Evolutionary conservation across 23 tunicate genomes (phyloP), one percentile per base, ranked within the genome.

Genomic region (Clavelina lepadiformis): DNA sequence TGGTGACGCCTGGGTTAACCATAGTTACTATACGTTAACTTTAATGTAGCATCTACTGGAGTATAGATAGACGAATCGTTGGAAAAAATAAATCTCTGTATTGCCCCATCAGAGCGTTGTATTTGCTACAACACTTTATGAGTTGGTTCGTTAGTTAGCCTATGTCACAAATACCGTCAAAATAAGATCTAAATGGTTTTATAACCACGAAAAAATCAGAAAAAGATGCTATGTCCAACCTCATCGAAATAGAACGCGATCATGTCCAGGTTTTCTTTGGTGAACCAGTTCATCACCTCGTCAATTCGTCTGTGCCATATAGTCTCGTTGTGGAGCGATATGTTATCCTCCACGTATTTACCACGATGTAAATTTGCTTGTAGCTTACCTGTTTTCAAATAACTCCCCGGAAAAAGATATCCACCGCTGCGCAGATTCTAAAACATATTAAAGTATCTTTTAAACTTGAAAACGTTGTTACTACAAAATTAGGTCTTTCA

Each of bases 341-440:
- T n/a, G 25, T 55, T 81, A 36, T 68, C 60, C 6, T 60, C 49
- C 0, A 27, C 52, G 28, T 23, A 0, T 11, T 52, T 58, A 23
- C 67, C 73, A 24, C 63, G 54, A 3, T 58, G 55, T 3, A 46
- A 11, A 26, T 73, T 72, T 6, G 79, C 79, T 1, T 61, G n/a
- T 28, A 41, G 2, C 0, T 80, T 80, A 37, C 61, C 63, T 13
- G 34, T 56, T 1, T 67, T 81, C 4, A 74, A 47, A 29, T 75
- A 50, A 45, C 75, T 72, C 1, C 88, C 88, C 1, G 88, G 88
- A 67, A 60, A 81, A 18, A 72, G 44, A 35, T 56, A 51, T 2
- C 88, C 88, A 5, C 88, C 88, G 58, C 88, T 81, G 51, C 68
- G 56, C 24, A 72, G n/a, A n/a, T n/a, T n/a, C n/a, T n/a, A n/a